Conservation (phyloP, 2,113 vertebrate species). For the Asarcornis scutulata region DNA sequence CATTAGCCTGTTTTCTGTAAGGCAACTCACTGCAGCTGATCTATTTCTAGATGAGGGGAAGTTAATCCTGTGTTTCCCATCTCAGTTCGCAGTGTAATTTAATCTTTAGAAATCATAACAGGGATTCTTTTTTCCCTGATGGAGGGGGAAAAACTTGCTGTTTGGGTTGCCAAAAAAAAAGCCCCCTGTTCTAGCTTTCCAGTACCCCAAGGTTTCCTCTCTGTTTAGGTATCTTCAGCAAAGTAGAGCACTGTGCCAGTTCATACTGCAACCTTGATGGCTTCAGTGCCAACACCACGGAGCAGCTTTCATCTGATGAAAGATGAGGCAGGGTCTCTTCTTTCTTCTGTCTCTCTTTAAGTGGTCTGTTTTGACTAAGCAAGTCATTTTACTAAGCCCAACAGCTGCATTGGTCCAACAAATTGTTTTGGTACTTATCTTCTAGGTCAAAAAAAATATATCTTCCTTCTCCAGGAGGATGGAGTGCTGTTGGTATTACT, state of each 20-base stretch:
- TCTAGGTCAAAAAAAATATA: not conserved
- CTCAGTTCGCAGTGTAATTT: not conserved
- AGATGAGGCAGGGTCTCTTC: not conserved
- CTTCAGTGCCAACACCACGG: not conserved
- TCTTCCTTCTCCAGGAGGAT: not conserved
- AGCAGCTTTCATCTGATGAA: not conserved
- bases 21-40: not conserved
- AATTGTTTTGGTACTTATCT: not conserved
- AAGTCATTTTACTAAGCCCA: not conserved
- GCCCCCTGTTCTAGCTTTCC: not conserved
- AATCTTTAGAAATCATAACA: accelerated
- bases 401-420: not conserved
- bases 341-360: not conserved
- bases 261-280: not conserved
- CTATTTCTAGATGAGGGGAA: not conserved
- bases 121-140: accelerated
- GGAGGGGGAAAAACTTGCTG: accelerated
- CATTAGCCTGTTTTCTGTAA: not conserved
- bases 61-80: not conserved
- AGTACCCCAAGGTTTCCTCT: not conserved
- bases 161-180: not conserved
- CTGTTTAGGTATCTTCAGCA: not conserved
- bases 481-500: not conserved
- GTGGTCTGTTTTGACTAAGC: not conserved
- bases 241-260: not conserved